Base-by-base conservation (phyloP, 2,888 invertebrate genomes). In the Heliconius hortense region DNA sequence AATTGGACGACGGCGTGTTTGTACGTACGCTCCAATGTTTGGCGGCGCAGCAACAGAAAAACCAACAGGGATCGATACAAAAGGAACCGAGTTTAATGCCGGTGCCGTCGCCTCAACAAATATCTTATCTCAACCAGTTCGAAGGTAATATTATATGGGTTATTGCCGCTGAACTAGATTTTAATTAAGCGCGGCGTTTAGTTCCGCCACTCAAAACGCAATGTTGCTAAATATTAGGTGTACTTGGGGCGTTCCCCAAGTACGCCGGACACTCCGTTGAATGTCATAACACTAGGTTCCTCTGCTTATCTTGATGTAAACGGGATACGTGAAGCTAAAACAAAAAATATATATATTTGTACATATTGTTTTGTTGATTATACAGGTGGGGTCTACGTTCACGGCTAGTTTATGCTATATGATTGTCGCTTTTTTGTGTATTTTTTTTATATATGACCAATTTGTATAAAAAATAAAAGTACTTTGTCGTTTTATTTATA, bases 61-160 rank as follows among this genome's bases (percentile, higher is more conserved):
- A 90, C 81, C 92, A 93, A 84, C 91, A 92, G 80, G 84, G 87
- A 82, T 81, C 86, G 75, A 90, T 89, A 77, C 95, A 95, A 77
- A 97, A 97, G 94, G 97, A 97, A 91, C 97, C 97, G 73, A 98
- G 98, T 90, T 95, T 98, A 86, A 97, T 98, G 97, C 98, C 98
- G 80, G 98, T 98, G 84, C 98, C 98, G 81, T 98, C 98, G 80
- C 98, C 98, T 76, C 98, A 98, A 93, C 98, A 98, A 95, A 98
- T 98, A 88, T 98, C 98, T 83, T 98, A 98, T 95, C 96, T 98
- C 86, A 98, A 98, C 95, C 97, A 98, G 83, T 98, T 98, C 90
- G 98, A 98, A 95, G 98, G 94, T 94, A 94, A 94, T 83, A 83
- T 80, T 81, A 60, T 60, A 60, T 56, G 56, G 60, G 60, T 60